Conservation (phyloP, 2,888 invertebrate species). For the Erynnis tages region DNA sequence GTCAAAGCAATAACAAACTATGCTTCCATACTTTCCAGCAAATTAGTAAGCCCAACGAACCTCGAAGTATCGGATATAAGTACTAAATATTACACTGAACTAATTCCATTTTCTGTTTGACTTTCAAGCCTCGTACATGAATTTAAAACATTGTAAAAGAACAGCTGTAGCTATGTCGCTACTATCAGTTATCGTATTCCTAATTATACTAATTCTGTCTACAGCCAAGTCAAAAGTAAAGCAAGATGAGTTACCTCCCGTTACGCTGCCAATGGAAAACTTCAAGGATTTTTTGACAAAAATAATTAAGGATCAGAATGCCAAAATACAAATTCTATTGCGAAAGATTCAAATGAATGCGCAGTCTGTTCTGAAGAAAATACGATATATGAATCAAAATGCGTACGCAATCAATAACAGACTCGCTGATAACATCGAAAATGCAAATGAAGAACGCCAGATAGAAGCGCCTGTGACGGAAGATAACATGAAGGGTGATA, state of each 20-base stretch:
- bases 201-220: slow-evolving; percentile 51
- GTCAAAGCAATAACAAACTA: slow-evolving; percentile 59
- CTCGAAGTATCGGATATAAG: slow-evolving; percentile 42
- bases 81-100: slow-evolving; percentile 41
- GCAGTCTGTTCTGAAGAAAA: slow-evolving; percentile 59
- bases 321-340: slow-evolving; percentile 60
- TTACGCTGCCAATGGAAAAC: slow-evolving; percentile 46
- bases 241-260: slow-evolving; percentile 38
- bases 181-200: slow-evolving; percentile 51
- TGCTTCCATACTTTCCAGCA: slow-evolving; percentile 40
- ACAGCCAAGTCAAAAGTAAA: slow-evolving; percentile 50
- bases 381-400: slow-evolving; percentile 53
- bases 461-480: slow-evolving; percentile 57
- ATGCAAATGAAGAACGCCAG: slow-evolving; percentile 47
- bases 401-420: slow-evolving; percentile 14
- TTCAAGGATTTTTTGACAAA: slow-evolving; percentile 61
- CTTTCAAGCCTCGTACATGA: slow-evolving; percentile 55
- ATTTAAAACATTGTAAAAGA: slow-evolving; percentile 42
- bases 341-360: slow-evolving; percentile 68
- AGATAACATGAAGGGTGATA: slow-evolving; percentile 19
- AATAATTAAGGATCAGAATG: slow-evolving; percentile 66
- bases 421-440: slow-evolving; percentile 9
- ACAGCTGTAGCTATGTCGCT: slow-evolving; percentile 59
- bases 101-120: slow-evolving; percentile 41
- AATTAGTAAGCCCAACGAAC: slow-evolving; percentile 60